Base-by-base conservation (phyloP, 2,888 invertebrate genomes). In the Danaus chrysippus region DNA sequence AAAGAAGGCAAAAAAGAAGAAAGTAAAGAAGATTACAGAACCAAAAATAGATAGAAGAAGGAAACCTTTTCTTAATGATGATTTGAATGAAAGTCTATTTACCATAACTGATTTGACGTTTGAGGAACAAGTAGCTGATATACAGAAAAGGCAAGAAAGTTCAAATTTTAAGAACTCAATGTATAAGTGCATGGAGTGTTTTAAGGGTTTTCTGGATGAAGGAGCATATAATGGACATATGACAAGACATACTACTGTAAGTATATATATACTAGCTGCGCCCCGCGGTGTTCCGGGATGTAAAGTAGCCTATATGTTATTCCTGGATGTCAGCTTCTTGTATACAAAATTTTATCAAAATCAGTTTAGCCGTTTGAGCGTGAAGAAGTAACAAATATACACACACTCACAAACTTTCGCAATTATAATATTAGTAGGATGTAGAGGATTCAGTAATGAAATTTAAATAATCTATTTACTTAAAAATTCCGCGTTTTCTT, bases 111-210 rank as follows among this genome's bases (percentile, higher is more conserved):
- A 87, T 64, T 68, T 89, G 10, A 81, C 79, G 0, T 69, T 77
- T 1, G 86, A 87, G 0, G 88, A 89, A 17, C 90, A 91, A 63
- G 68, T 87, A 0, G 87, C 85, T 0, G 89, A 90, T 17, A 88
- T 91, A 5, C 67, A 79, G 44, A 88, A 88, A 57, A 71, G 90
- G 0, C 82, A 78, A 13, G 87, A 90, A 0, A 77, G 80, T 19
- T 67, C 85, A 0, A 87, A 88, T 52, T 90, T 84, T 63, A 88
- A 84, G 60, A 87, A 87, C 56, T 75, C 87, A 0, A 73, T 82
- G 0, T 90, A 76, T 59, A 88, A 87, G 56, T 91, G 90, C 57
- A 79, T 77, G 0, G 81, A 76, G 11, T 91, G 90, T 59, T 91
- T 72, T 11, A 88, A 88, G 67, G 89, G 89, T 0, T 90, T 89